Percentiles rank a stretch among this genome's conserved stretches.
Evolutionary conservation across 2,888 invertebrate species (phyloP).

Genomic region (Synanthedon andrenaeformis): DNA sequence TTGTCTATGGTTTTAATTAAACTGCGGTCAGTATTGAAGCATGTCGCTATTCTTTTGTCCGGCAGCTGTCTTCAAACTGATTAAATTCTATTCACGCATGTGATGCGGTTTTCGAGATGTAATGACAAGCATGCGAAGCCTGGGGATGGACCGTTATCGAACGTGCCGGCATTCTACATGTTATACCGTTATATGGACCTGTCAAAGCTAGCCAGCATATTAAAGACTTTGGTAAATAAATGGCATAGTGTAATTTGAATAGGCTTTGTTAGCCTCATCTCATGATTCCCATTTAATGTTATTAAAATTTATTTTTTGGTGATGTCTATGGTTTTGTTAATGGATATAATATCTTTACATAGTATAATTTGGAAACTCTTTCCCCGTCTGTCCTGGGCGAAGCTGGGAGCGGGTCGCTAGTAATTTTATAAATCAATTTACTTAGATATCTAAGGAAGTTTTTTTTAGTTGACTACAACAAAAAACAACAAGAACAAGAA

Average conservation of each 20-base stretch:
- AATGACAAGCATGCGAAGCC: slow-evolving; percentile 38
- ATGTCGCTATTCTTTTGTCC: neutral
- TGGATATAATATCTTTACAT: too few species aligned
- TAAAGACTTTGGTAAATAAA: slow-evolving; percentile 10
- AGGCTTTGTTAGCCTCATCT: slow-evolving; percentile 16
- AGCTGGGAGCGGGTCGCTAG: too few species aligned
- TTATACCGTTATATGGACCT: slow-evolving; percentile 33
- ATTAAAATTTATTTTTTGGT: too few species aligned
- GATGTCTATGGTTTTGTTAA: too few species aligned
- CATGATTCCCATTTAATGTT: too few species aligned
- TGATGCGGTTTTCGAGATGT: slow-evolving; percentile 22
- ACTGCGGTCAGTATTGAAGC: neutral
- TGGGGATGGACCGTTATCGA: slow-evolving; percentile 44
- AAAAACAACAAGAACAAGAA: too few species aligned
- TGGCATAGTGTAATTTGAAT: slow-evolving; percentile 16
- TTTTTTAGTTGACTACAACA: too few species aligned
- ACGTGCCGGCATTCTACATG: slow-evolving; percentile 42
- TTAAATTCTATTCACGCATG: slow-evolving; percentile 34
- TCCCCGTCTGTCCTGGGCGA: too few species aligned
- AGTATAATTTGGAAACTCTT: too few species aligned
- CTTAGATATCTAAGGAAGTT: too few species aligned
- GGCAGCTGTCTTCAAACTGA: slow-evolving; percentile 11
- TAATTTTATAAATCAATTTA: too few species aligned
- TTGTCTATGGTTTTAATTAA: neutral
- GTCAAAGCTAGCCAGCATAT: slow-evolving; percentile 11